These are phyloP conservation scores for Hylomyscus alleni DNA, from an alignment of 2,797 vertebrate genomes.

Conservation along the genomic window DNA sequence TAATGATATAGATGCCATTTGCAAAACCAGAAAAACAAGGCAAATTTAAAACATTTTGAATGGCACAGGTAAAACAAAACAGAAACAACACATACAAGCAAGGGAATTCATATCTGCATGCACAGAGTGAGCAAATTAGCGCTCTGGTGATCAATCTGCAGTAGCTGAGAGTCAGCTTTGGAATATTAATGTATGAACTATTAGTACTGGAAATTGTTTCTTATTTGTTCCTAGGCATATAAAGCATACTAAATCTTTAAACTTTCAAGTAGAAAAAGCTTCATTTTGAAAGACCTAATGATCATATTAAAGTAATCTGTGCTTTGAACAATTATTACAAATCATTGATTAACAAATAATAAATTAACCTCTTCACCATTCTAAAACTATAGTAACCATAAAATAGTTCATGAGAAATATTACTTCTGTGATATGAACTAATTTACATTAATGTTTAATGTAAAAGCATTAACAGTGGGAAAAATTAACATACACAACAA, in stretches of 20 bases:
- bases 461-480: not conserved
- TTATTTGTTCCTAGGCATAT: conserved; percentile 43
- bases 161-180: conserved; percentile 15
- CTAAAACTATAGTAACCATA: not conserved
- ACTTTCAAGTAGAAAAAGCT: conserved; percentile 1
- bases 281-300: conserved; percentile 58
- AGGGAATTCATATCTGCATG: conserved; percentile 65
- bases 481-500: not conserved
- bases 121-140: conserved; percentile 52
- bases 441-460: conserved; percentile 16
- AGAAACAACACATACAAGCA: not conserved
- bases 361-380: conserved; percentile 1
- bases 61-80: conserved; percentile 34
- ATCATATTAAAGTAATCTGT: conserved; percentile 18
- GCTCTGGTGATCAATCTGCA: conserved; percentile 22
- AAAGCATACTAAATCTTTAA: conserved; percentile 66
- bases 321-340: not conserved
- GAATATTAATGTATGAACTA: conserved; percentile 71
- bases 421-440: conserved; percentile 22
- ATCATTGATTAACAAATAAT: conserved; percentile 19
- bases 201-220: conserved; percentile 42
- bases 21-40: not conserved
- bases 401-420: not conserved
- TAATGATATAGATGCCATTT: not conserved
- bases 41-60: conserved; percentile 55